A percentile compares a stretch with the other conserved stretches of the same genome.
phyloP scores from a whole-genome alignment of 2,888 invertebrate species.

The Dolichomitus sp. region DNA sequence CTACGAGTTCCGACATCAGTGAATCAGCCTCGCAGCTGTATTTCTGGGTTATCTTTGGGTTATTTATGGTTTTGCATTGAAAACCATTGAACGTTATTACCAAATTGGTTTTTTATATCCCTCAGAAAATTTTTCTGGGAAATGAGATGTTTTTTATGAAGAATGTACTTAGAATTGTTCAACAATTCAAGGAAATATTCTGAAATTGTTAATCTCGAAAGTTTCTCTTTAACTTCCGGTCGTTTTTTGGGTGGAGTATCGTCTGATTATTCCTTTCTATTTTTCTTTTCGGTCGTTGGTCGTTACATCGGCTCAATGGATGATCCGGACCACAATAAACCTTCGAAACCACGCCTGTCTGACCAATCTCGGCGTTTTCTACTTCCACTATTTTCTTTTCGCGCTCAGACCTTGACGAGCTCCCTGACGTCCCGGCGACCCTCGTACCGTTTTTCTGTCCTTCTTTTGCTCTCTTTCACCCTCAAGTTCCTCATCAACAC shows the following conservation, averaged over 20 bases:
- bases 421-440: background rate
- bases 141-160: background rate
- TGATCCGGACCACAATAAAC: background rate
- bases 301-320: background rate
- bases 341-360: constrained; percentile 8
- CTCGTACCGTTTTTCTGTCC: background rate
- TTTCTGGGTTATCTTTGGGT: background rate
- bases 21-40: constrained; percentile 16
- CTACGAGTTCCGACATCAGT: constrained; percentile 27
- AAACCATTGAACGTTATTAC: background rate
- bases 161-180: background rate
- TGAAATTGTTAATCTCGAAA: background rate
- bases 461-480: background rate
- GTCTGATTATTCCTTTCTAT: background rate
- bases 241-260: background rate
- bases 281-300: background rate
- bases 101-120: background rate
- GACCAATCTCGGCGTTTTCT: constrained; percentile 15
- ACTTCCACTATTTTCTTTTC: constrained; percentile 36
- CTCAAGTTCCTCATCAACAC: constrained; percentile 17
- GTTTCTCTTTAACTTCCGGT: background rate
- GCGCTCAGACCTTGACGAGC: background rate
- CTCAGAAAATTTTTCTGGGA: background rate
- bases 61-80: background rate
- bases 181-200: background rate